Conservation (phyloP, 2,113 vertebrate genomes). For the Coryphaenoides rupestris region DNA sequence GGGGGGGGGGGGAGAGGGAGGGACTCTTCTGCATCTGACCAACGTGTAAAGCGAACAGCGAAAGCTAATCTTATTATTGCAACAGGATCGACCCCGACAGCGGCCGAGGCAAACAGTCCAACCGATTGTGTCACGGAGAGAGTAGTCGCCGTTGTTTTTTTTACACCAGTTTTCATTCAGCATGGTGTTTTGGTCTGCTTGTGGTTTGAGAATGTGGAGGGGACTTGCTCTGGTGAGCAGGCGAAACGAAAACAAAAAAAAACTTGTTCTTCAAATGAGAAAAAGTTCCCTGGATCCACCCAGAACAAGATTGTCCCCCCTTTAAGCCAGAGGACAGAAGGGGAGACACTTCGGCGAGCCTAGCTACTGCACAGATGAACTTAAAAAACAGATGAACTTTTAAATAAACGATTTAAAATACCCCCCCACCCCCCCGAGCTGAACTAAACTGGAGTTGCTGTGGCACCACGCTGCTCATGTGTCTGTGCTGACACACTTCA, state of each 20-base stretch:
- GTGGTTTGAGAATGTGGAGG: slow-evolving; percentile 62
- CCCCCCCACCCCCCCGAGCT: slow-evolving; percentile 23
- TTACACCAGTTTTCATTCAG: slow-evolving; percentile 67
- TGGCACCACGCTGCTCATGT: slow-evolving; percentile 38
- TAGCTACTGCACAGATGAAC: slow-evolving; percentile 24
- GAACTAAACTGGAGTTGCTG: slow-evolving; percentile 52
- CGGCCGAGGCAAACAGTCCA: slow-evolving; percentile 32
- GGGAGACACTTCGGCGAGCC: slow-evolving; percentile 14
- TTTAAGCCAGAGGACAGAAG: slow-evolving; percentile 7
- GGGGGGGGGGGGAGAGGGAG: too few species aligned
- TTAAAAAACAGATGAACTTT: slow-evolving; percentile 21
- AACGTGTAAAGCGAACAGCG: slow-evolving; percentile 44
- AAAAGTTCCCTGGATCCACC: background rate
- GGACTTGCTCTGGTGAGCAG: slow-evolving; percentile 4
- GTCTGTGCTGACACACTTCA: slow-evolving; percentile 41
- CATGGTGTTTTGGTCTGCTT: slow-evolving; percentile 71
- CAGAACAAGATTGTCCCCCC: slow-evolving; percentile 4
- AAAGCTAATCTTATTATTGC: slow-evolving; percentile 31
- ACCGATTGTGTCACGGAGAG: slow-evolving; percentile 26
- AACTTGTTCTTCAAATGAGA: slow-evolving; percentile 32
- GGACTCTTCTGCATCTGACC: slow-evolving; percentile 35
- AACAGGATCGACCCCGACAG: slow-evolving; percentile 36
- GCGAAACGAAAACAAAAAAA: slow-evolving; percentile 29
- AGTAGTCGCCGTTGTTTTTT: too few species aligned
- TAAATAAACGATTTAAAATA: slow-evolving; percentile 24